Conservation (phyloP, 2,888 invertebrate species). For the Pachymerium ferrugineum region DNA sequence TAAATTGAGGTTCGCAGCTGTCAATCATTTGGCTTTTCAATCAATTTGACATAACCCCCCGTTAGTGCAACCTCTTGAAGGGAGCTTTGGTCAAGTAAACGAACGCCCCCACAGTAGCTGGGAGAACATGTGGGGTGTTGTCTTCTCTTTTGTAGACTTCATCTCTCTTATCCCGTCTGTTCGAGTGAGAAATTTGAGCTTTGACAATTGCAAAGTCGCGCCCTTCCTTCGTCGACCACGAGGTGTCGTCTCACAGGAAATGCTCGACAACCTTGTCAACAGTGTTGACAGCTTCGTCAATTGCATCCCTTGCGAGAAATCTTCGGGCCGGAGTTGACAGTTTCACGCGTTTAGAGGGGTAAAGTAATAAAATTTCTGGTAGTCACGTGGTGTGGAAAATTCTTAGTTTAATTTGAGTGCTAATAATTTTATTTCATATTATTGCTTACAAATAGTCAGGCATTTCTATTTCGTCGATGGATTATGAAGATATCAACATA, state of each 20-base stretch:
- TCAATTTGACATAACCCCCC: background rate
- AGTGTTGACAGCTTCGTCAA: conserved; percentile 13
- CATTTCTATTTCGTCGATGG: too few relatives aligned
- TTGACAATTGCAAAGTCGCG: background rate
- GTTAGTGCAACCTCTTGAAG: background rate
- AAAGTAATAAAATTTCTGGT: too few relatives aligned
- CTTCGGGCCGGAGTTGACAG: background rate
- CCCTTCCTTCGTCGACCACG: conserved; percentile 4
- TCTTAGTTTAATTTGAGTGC: too few relatives aligned
- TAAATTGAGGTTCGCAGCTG: conserved; percentile 7
- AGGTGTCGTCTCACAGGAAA: conserved; percentile 13
- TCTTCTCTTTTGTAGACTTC: background rate
- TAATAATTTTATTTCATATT: too few relatives aligned
- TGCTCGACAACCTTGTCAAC: background rate
- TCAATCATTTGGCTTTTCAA: background rate
- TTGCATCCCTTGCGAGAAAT: background rate
- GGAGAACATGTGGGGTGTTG: background rate
- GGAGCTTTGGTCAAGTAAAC: background rate
- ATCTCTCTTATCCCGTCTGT: too few relatives aligned
- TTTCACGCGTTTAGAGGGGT: background rate
- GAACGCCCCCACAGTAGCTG: conserved; percentile 3
- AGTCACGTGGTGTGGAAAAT: too few relatives aligned
- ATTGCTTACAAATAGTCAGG: too few relatives aligned
- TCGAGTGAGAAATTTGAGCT: background rate
- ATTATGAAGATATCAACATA: too few relatives aligned